These are phyloP conservation scores for Dryoscopus gambensis DNA, from an alignment of 2,113 vertebrate species.

Conservation along the genomic window DNA sequence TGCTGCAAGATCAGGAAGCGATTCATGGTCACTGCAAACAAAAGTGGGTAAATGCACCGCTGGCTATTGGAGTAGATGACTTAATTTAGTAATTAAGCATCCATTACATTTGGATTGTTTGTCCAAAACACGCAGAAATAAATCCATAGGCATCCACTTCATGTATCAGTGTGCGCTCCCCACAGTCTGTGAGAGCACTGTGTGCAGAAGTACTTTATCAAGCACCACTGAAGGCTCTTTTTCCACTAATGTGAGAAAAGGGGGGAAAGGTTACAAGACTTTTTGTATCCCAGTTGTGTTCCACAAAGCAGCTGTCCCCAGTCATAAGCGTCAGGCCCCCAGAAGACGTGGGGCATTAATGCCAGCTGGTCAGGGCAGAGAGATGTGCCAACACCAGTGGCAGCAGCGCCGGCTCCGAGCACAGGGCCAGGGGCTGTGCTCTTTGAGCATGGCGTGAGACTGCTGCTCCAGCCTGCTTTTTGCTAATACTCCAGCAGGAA, in stretches of 20 bases:
- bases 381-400: rapidly evolving
- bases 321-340: neutral
- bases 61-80: neutral
- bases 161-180: neutral
- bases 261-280: neutral
- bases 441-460: neutral
- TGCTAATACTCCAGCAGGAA: neutral
- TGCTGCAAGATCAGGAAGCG: neutral
- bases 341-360: neutral
- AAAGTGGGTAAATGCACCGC: neutral
- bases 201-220: neutral
- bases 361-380: neutral
- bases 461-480: neutral
- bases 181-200: neutral
- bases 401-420: neutral
- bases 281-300: neutral
- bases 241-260: neutral
- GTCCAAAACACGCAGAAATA: neutral
- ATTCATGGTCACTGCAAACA: neutral
- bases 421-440: neutral
- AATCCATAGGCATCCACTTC: neutral
- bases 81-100: neutral
- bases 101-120: neutral
- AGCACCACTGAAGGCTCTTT: neutral
- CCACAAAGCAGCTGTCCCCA: neutral